Conservation (phyloP, 2,888 invertebrate genomes). For the Morpho deidamia region DNA sequence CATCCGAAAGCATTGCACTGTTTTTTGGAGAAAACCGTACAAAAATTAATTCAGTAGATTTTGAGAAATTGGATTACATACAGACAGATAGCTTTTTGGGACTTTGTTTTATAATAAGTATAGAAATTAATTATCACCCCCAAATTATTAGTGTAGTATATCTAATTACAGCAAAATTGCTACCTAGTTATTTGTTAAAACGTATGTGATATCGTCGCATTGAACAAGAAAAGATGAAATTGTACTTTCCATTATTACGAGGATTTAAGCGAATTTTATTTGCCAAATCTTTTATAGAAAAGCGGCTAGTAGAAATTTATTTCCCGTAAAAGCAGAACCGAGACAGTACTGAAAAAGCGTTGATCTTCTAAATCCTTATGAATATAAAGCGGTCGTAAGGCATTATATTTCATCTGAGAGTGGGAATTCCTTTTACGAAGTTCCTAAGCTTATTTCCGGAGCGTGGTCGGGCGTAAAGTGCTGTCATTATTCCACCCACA, state of each 20-base stretch:
- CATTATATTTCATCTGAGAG: conserved; percentile 74
- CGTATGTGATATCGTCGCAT: too few relatives aligned
- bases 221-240: too few relatives aligned
- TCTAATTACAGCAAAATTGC: neutral
- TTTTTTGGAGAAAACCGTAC: too few relatives aligned
- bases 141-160: too few relatives aligned
- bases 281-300: neutral
- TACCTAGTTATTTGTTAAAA: too few relatives aligned
- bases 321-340: conserved; percentile 29
- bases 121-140: too few relatives aligned
- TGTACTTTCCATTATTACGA: too few relatives aligned
- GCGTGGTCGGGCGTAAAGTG: conserved; percentile 70
- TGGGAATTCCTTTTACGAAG: conserved; percentile 75
- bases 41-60: too few relatives aligned
- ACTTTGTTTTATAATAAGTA: too few relatives aligned
- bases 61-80: too few relatives aligned
- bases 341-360: conserved; percentile 40
- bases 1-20: too few relatives aligned
- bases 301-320: neutral
- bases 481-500: conserved; percentile 59
- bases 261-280: neutral
- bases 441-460: conserved; percentile 77
- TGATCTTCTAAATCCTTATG: conserved; percentile 69
- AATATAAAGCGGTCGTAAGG: conserved; percentile 70
- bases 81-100: too few relatives aligned